Conservation (phyloP, 2,113 vertebrate species). For the Halcyon senegalensis region DNA sequence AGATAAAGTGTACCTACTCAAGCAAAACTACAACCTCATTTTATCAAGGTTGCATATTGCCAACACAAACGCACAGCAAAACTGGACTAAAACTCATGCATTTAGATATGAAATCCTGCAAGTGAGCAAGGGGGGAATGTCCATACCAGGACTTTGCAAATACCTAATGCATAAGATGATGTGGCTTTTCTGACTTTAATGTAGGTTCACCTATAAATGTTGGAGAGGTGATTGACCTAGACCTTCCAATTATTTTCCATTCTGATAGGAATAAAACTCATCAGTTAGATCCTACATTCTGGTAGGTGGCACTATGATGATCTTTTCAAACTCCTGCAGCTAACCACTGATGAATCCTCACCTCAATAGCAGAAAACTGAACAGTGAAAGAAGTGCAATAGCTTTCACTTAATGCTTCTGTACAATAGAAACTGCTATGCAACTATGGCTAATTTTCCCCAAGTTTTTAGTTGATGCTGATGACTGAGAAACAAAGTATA, state of each 20-base stretch:
- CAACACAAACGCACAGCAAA: neutral
- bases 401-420: neutral
- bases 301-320: neutral
- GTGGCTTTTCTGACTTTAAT: neutral
- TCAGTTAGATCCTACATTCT: neutral
- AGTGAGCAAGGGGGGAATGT: neutral
- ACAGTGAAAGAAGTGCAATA: neutral
- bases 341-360: neutral
- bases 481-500: neutral
- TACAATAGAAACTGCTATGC: neutral
- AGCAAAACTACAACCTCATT: neutral
- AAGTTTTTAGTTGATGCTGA: neutral
- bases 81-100: neutral
- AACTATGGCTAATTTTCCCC: neutral
- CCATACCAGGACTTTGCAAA: neutral
- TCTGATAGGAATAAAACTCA: neutral
- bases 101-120: neutral
- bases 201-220: neutral
- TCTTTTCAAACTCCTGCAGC: neutral
- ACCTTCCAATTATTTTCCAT: neutral
- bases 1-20: neutral
- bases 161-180: fast-evolving
- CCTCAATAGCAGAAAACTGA: neutral
- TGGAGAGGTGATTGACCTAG: neutral
- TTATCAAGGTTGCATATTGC: neutral